Evolutionary conservation across 2,888 invertebrate species (phyloP), one percentile per base, ranked within the genome.

Genomic region (Trichopria drosophilae): DNA sequence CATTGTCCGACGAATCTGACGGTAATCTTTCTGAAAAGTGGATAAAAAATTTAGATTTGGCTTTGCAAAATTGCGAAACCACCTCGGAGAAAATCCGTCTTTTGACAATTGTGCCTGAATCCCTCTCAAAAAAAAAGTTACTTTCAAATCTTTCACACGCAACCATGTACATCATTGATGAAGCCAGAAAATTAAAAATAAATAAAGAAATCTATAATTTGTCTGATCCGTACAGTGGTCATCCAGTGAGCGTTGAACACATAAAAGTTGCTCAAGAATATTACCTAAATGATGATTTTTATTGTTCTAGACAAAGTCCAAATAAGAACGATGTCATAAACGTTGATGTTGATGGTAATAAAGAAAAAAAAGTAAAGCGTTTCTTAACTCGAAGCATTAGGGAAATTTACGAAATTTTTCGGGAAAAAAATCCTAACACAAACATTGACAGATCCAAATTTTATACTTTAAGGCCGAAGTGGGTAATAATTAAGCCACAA

Each of bases 291-390:
- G 53, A 53, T 39, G 48, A 48, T 42, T 18, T 53, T 4, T 37
- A 53, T 46, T 52, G 34, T 31, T 51, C 74, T 68, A 59, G 28
- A 47, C 61, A 53, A 51, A 50, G 51, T 42, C 26, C 39, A 6
- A 43, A 51, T 40, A 52, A 45, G 43, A 47, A 22, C 32, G 49
- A 56, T 34, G 20, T 31, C 4, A 41, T 52, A 23, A 46, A 23
- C 41, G 29, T 49, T 29, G 5, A 18, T 4, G 31, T 42, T 23
- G 41, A 53, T 48, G 52, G 44, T 16, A 31, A 28, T 23, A 51
- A 41, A 51, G 22, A 32, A 15, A 35, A 34, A 20, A 44, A 39
- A 35, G 32, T 46, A 6, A 51, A 51, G 45, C 41, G 48, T 22
- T 55, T 32, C 35, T 29, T 53, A 24, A 53, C 48, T 9, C 18